phyloP scores from a whole-genome alignment of 2,797 vertebrate species.

The Cryptoblepharus egeriae region DNA sequence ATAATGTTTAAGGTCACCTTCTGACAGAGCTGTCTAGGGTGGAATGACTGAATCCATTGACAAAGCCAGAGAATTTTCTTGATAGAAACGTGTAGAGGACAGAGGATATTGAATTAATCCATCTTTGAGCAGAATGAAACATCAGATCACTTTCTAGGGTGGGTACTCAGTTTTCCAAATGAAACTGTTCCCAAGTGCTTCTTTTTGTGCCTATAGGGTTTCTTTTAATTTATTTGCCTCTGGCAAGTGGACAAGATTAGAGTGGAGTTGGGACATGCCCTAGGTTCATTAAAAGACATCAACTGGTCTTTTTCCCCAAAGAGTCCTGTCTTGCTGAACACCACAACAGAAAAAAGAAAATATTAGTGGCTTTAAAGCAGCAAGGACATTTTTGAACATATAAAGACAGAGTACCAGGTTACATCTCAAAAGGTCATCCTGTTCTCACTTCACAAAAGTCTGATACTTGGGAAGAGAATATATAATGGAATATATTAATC shows the following conservation, averaged over 20 bases:
- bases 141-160: constrained; percentile 48
- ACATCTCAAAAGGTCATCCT: constrained; percentile 3
- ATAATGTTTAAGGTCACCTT: constrained; percentile 59
- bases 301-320: constrained; percentile 28
- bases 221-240: constrained; percentile 47
- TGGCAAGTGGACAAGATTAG: constrained; percentile 32
- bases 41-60: constrained; percentile 49
- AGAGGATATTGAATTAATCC: constrained; percentile 63
- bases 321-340: not conserved
- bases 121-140: constrained; percentile 62
- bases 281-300: not conserved
- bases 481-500: constrained; percentile 36
- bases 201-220: constrained; percentile 44
- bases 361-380: not conserved
- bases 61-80: constrained; percentile 56
- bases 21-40: constrained; percentile 30
- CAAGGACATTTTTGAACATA: not conserved
- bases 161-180: constrained; percentile 52
- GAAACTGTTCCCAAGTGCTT: constrained; percentile 56
- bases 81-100: constrained; percentile 56
- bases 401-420: constrained; percentile 15
- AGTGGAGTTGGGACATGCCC: constrained; percentile 21
- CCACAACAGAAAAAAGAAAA: not conserved
- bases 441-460: not conserved
- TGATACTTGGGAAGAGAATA: not conserved